phyloP scores from a whole-genome alignment of 1,140 invertebrate genomes.

The Halesus radiatus region DNA sequence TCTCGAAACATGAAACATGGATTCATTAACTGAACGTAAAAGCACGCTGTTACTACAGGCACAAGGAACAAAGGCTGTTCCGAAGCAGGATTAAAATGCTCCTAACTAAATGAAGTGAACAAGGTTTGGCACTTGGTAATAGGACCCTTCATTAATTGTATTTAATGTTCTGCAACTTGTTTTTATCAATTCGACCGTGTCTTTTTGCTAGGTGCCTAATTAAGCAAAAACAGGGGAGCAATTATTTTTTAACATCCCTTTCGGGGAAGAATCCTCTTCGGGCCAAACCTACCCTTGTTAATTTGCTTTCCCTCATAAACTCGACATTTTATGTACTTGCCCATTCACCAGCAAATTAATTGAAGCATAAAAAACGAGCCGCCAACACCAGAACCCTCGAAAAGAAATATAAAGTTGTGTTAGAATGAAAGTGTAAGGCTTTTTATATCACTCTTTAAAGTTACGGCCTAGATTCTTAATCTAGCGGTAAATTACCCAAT shows the following conservation, averaged over 20 bases:
- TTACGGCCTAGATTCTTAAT: neutral
- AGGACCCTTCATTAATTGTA: neutral
- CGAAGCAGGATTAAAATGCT: no score
- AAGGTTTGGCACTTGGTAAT: no score
- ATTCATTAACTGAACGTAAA: no score
- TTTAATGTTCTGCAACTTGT: neutral
- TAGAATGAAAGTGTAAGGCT: neutral
- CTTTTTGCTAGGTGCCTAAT: neutral
- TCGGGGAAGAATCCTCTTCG: neutral
- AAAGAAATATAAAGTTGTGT: conserved; percentile 5
- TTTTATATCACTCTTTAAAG: conserved; percentile 38
- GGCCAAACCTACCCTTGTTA: conserved; percentile 1
- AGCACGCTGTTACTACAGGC: no score
- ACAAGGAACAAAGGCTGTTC: no score
- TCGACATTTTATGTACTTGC: neutral
- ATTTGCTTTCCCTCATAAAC: conserved; percentile 24
- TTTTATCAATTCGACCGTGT: neutral
- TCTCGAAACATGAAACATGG: no score
- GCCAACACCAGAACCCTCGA: neutral
- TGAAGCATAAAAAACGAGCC: conserved; percentile 21
- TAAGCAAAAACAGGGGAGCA: conserved; percentile 7
- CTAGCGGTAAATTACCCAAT: neutral
- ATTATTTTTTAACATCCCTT: conserved; percentile 12
- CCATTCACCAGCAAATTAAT: conserved; percentile 20
- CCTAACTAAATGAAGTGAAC: no score